phyloP scores from a whole-genome alignment of 2,113 vertebrate species.

The Platysteira castanea region DNA sequence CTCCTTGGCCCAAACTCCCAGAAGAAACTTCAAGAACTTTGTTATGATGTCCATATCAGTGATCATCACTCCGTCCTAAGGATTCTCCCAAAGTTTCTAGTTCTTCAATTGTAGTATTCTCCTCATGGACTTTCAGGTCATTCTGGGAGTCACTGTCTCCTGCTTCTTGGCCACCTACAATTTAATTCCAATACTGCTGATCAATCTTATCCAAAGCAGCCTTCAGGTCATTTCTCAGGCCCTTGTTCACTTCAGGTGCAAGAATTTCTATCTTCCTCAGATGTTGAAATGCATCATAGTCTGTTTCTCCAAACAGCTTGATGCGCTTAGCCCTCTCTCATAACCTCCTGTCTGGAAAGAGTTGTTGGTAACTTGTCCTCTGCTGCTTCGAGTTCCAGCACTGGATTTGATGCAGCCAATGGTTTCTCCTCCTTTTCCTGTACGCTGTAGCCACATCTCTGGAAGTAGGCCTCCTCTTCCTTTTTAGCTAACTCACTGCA shows the following conservation, averaged over 20 bases:
- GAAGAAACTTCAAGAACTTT: slow-evolving; percentile 94
- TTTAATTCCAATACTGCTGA: slow-evolving; percentile 91
- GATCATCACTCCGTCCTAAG: slow-evolving; percentile 83
- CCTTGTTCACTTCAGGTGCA: slow-evolving; percentile 96
- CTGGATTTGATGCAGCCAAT: slow-evolving; percentile 81
- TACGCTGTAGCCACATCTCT: slow-evolving; percentile 59
- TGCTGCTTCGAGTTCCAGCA: slow-evolving; percentile 86
- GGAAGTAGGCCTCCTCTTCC: neutral
- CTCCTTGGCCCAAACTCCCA: slow-evolving; percentile 94
- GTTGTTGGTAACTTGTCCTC: slow-evolving; percentile 96
- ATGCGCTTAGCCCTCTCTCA: slow-evolving; percentile 89
- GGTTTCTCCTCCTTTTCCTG: slow-evolving; percentile 79
- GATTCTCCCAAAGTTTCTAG: slow-evolving; percentile 87
- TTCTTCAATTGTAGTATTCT: slow-evolving; percentile 93
- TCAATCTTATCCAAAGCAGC: slow-evolving; percentile 95
- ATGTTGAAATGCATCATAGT: slow-evolving; percentile 92
- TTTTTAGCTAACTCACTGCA: neutral
- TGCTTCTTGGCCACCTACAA: slow-evolving; percentile 86
- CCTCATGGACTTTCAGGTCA: slow-evolving; percentile 93
- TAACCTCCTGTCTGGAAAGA: slow-evolving; percentile 89
- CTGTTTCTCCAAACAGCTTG: slow-evolving; percentile 87
- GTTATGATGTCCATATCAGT: slow-evolving; percentile 91
- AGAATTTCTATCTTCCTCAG: slow-evolving; percentile 95
- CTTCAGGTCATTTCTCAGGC: slow-evolving; percentile 92
- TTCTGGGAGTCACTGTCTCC: slow-evolving; percentile 88